Percentiles rank a stretch among this genome's conserved stretches.
phyloP scores from a whole-genome alignment of 2,113 vertebrate species.

The Oceanites oceanicus region DNA sequence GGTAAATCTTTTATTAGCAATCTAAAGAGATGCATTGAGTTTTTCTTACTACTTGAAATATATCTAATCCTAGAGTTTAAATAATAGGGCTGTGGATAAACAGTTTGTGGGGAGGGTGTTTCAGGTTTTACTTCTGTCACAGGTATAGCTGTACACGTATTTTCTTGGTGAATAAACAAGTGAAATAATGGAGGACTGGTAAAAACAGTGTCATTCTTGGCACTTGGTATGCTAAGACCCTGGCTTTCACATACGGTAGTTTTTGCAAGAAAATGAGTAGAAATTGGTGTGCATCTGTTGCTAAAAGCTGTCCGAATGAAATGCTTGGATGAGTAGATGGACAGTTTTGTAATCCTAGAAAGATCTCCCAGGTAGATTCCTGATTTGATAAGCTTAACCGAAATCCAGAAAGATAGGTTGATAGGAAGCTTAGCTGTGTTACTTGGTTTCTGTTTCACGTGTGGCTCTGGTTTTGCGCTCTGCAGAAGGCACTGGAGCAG shows the following conservation, averaged over 20 bases:
- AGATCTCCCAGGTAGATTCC: background rate
- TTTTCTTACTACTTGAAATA: background rate
- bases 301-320: background rate
- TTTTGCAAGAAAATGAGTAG: background rate
- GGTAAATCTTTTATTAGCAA: background rate
- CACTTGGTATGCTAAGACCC: background rate
- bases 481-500: conserved; percentile 86
- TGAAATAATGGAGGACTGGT: background rate
- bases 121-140: background rate
- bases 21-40: background rate
- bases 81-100: background rate
- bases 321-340: background rate
- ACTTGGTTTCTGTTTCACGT: background rate
- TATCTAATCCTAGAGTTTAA: background rate
- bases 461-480: background rate
- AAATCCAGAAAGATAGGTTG: background rate
- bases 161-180: background rate
- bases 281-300: background rate
- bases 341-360: background rate
- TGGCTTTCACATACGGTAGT: background rate
- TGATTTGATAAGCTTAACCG: background rate
- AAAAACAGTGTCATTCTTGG: background rate
- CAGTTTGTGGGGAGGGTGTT: background rate
- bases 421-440: background rate
- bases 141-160: background rate